Conservation (phyloP, 2,888 invertebrate genomes). For the Melieria crassipennis region DNA sequence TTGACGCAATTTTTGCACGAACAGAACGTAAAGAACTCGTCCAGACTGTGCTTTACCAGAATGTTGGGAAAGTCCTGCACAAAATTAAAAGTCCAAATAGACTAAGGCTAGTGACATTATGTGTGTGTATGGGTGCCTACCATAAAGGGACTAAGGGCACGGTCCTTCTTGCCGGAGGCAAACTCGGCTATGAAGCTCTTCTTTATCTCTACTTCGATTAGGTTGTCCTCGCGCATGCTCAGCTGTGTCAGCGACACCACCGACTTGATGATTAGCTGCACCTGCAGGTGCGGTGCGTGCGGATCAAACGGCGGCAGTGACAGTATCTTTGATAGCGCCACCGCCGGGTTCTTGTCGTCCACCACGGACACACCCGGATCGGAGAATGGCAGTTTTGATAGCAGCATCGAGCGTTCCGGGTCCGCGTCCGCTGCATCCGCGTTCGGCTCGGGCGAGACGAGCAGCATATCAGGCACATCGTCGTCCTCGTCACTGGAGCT, state of each 20-base stretch:
- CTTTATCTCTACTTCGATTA: slow-evolving; percentile 57
- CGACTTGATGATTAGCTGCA: slow-evolving; percentile 58
- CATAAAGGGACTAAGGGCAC: slow-evolving; percentile 53
- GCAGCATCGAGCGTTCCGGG: slow-evolving; percentile 33
- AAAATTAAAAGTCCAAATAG: neutral
- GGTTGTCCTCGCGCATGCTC: slow-evolving; percentile 58
- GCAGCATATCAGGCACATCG: slow-evolving; percentile 28
- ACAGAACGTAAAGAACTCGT: slow-evolving; percentile 64
- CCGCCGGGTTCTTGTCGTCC: slow-evolving; percentile 43
- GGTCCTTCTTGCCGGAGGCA: slow-evolving; percentile 40
- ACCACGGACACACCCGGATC: slow-evolving; percentile 40
- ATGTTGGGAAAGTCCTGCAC: slow-evolving; percentile 60
- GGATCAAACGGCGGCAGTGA: slow-evolving; percentile 60
- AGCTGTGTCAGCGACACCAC: slow-evolving; percentile 60
- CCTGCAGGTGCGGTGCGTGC: slow-evolving; percentile 53
- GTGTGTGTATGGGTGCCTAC: slow-evolving; percentile 39
- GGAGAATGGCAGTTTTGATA: slow-evolving; percentile 37
- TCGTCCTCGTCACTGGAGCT: slow-evolving; percentile 27
- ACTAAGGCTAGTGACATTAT: neutral
- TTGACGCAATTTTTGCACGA: slow-evolving; percentile 62
- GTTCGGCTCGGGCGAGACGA: slow-evolving; percentile 24
- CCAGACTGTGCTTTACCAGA: slow-evolving; percentile 58
- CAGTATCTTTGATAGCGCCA: slow-evolving; percentile 53
- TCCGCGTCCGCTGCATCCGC: slow-evolving; percentile 16
- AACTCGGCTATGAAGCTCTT: slow-evolving; percentile 55